Percentiles rank a stretch among this genome's conserved stretches.
phyloP scores from a whole-genome alignment of 1,140 invertebrate genomes.

The Carposina sasakii region DNA sequence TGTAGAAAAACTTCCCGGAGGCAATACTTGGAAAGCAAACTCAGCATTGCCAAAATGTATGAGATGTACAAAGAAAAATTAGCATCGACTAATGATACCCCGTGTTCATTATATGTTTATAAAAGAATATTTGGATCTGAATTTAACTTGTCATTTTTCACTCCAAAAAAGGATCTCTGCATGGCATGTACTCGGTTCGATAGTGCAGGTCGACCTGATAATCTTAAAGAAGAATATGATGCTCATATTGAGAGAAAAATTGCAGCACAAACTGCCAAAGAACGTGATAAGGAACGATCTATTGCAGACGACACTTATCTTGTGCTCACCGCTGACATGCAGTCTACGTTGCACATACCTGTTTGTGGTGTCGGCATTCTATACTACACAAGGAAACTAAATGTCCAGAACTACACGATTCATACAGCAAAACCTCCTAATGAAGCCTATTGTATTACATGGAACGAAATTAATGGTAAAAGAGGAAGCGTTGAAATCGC shows the following conservation, averaged over 20 bases:
- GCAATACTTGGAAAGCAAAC: conserved; percentile 19
- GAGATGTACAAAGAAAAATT: conserved; percentile 8
- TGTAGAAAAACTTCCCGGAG: conserved; percentile 13
- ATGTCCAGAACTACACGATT: conserved; percentile 27
- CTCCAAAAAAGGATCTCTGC: conserved; percentile 23
- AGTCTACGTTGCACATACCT: conserved; percentile 18
- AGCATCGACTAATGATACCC: neutral
- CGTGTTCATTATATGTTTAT: neutral
- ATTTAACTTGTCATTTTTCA: conserved; percentile 7
- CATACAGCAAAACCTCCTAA: conserved; percentile 12
- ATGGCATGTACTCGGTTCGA: conserved; percentile 11
- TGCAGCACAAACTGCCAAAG: conserved; percentile 18
- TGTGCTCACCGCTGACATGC: conserved; percentile 18
- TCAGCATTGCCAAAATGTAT: conserved; percentile 21
- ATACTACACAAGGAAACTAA: conserved; percentile 28
- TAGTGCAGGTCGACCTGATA: conserved; percentile 9
- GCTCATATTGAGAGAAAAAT: conserved; percentile 18
- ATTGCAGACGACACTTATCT: conserved; percentile 4
- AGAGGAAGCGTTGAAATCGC: conserved; percentile 22
- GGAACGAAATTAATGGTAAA: conserved; percentile 20
- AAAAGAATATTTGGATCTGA: neutral
- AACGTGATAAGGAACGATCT: conserved; percentile 14
- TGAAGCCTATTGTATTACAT: conserved; percentile 25
- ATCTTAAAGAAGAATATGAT: conserved; percentile 14
- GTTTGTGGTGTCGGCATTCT: conserved; percentile 21